Evolutionary conservation across 2,113 vertebrate species (phyloP).

Genomic region (Gulo gulo): DNA sequence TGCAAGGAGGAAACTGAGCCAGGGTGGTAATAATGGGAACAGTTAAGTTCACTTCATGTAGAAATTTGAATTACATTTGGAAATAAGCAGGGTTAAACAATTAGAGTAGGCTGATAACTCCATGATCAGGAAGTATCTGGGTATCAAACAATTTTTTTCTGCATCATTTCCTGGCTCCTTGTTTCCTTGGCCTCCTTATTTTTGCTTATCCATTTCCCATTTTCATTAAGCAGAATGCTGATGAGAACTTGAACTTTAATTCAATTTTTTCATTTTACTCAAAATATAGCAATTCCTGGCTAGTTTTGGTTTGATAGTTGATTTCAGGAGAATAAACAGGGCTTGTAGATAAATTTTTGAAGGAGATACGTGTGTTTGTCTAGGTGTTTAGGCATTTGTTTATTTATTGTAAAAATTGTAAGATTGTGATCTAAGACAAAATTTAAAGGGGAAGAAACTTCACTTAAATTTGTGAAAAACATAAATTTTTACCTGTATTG

Average conservation of each 20-base stretch:
- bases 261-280: background rate
- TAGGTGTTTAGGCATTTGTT: background rate
- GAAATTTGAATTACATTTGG: background rate
- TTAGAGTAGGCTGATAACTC: background rate
- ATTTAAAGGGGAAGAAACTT: background rate
- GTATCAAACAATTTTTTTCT: background rate
- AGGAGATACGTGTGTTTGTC: background rate
- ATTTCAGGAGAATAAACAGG: conserved; percentile 9
- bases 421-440: background rate
- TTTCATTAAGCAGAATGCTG: background rate
- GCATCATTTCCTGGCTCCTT: background rate
- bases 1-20: background rate
- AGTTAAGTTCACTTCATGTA: background rate
- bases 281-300: background rate
- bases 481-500: background rate
- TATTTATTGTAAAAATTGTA: background rate
- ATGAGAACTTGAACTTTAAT: background rate
- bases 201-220: background rate
- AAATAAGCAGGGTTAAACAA: background rate
- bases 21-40: background rate
- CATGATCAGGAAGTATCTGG: background rate
- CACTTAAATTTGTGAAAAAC: conserved; percentile 20
- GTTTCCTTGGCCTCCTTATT: background rate
- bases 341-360: background rate
- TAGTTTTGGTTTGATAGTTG: background rate